phyloP scores from a whole-genome alignment of 1,140 invertebrate species.

The Latrodectus geometricus region DNA sequence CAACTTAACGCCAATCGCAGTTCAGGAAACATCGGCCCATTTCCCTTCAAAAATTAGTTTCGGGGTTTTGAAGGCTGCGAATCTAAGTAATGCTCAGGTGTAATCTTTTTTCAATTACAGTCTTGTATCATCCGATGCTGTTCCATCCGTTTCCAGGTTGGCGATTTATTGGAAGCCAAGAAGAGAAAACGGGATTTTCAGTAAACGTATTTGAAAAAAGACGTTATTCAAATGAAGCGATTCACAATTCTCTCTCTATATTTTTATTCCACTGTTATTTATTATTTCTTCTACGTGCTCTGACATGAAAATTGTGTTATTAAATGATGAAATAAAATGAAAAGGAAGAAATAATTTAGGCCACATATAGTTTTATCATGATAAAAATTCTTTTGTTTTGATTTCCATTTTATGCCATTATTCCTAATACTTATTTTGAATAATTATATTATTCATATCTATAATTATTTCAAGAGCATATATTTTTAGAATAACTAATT shows the following conservation, averaged over 20 bases:
- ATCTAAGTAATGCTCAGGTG: slow-evolving; percentile 1
- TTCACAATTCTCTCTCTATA: slow-evolving; percentile 13
- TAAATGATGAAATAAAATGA: too few species aligned
- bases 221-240: slow-evolving; percentile 36
- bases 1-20: slow-evolving; percentile 12
- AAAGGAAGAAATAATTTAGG: too few species aligned
- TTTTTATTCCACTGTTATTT: too few species aligned
- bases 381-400: too few species aligned
- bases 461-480: too few species aligned
- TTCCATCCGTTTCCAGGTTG: not conserved
- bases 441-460: too few species aligned
- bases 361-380: too few species aligned
- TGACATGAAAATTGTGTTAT: too few species aligned
- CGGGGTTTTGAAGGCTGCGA: not conserved
- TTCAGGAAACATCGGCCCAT: slow-evolving; percentile 28
- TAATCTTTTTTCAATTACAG: slow-evolving; percentile 42
- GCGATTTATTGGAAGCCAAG: slow-evolving; percentile 23
- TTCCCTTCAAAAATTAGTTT: slow-evolving; percentile 40
- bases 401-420: too few species aligned
- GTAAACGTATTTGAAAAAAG: slow-evolving; percentile 35
- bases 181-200: not conserved
- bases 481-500: too few species aligned
- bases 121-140: not conserved
- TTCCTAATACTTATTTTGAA: too few species aligned
- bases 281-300: too few species aligned